Conservation (phyloP, 2,113 vertebrate genomes). For the Periophthalmodon schlosseri region DNA sequence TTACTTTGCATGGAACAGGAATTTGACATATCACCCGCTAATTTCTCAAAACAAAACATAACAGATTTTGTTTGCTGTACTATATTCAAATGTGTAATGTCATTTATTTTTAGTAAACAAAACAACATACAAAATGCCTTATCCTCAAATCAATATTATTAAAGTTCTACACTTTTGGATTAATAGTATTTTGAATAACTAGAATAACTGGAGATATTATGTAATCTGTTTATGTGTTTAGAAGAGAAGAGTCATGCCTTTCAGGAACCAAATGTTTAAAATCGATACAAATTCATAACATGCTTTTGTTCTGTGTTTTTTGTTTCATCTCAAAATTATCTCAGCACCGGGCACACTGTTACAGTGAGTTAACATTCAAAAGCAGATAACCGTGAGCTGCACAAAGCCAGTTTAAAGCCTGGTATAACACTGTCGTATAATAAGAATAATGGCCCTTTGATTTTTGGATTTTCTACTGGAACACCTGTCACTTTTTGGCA, state of each 20-base stretch:
- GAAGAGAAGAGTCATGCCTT: neutral
- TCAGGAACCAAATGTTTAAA: neutral
- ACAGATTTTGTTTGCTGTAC: neutral
- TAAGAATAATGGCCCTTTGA: slow-evolving; percentile 74
- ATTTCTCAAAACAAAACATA: neutral
- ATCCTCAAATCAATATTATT: too few relatives aligned
- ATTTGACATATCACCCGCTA: too few relatives aligned
- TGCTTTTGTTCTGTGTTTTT: slow-evolving; percentile 23
- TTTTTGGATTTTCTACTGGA: slow-evolving; percentile 74
- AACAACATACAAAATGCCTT: neutral
- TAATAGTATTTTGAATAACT: neutral
- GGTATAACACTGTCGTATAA: slow-evolving; percentile 69
- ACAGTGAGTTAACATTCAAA: slow-evolving; percentile 46
- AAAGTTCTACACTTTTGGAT: neutral
- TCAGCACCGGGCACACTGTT: slow-evolving; percentile 33
- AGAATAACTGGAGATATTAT: neutral
- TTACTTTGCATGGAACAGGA: too few relatives aligned
- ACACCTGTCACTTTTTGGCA: slow-evolving; percentile 80
- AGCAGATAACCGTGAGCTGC: slow-evolving; percentile 62
- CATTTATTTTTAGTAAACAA: neutral
- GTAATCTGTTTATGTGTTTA: neutral
- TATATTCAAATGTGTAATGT: neutral
- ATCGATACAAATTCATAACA: neutral
- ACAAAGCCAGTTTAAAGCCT: slow-evolving; percentile 71
- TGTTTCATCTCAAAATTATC: slow-evolving; percentile 20